Base-by-base conservation (phyloP, 2,888 invertebrate genomes). In the Coelinius sp. region DNA sequence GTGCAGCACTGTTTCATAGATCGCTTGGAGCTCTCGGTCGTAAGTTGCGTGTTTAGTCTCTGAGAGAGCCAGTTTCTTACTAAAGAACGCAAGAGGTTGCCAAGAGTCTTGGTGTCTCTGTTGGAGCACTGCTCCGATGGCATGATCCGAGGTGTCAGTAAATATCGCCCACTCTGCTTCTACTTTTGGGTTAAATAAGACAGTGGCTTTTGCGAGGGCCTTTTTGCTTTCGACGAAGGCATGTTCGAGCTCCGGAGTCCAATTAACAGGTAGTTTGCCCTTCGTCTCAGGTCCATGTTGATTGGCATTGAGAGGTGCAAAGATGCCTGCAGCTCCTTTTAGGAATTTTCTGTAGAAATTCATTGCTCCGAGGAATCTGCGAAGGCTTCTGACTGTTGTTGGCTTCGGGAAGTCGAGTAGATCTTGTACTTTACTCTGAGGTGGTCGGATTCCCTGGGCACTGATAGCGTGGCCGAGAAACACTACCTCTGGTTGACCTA, bases 1-100 rank as follows among this genome's bases (percentile, higher is more conserved):
- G n/a, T 67, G 56, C 41, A 59, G 63, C 0, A 75, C 8, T 3
- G 59, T 27, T 8, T 65, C 35, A 12, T 49, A 68, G 1, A 75
- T 59, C 0, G 68, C 70, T 4, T 49, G 56, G 0, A 75, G 14
- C 70, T 73, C 76, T n/a, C 77, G n/a, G 53, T 80, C 75, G 64
- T 79, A 79, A 2, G 78, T 75, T 22, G 49, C 4, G 20, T 20
- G 20, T 20, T 49, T 49, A 2, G 1, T 5, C 4, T 2, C n/a
- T 41, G 41, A 12, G 7, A 2, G 2, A 2, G 8, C 2, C 4
- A 41, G 41, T 41, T 41, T 41, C n/a, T 12, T 41, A 8, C 41
- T 41, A n/a, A 41, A 41, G 41, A 41, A 41, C 2, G 41, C 41
- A 12, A 41, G 8, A 2, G 6, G 41, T 41, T 41, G 41, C 41